Percentiles rank a stretch among this genome's conserved stretches.
Conservation (phyloP, 2,888 invertebrate genomes). For the Rhorus exstirpatorius region DNA sequence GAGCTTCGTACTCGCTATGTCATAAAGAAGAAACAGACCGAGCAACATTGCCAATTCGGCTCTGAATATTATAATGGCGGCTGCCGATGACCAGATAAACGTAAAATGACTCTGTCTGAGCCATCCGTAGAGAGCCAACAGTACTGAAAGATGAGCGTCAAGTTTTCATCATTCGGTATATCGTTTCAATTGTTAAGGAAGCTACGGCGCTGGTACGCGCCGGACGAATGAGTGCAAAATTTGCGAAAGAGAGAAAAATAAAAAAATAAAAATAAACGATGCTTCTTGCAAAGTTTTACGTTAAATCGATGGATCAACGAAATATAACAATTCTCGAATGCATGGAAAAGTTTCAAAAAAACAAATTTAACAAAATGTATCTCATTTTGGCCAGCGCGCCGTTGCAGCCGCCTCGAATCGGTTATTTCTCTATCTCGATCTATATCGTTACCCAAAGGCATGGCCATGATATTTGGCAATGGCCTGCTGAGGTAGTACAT, state of each 20-base stretch:
- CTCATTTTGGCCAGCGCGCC: neutral
- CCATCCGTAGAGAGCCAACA: constrained; percentile 95
- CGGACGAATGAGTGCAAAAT: neutral
- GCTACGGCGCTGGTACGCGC: neutral
- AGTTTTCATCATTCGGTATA: neutral
- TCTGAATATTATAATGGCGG: constrained; percentile 95
- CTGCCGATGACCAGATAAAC: constrained; percentile 94
- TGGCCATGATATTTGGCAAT: constrained; percentile 97
- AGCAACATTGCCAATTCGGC: constrained; percentile 95
- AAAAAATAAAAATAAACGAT: constrained; percentile 8
- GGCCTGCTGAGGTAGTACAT: constrained; percentile 98
- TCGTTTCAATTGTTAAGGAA: constrained; percentile 1
- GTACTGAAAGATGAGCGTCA: constrained; percentile 87
- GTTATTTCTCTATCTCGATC: constrained; percentile 54
- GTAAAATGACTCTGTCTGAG: constrained; percentile 91
- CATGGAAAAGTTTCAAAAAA: neutral
- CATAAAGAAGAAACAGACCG: constrained; percentile 94
- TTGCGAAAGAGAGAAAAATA: constrained; percentile 3
- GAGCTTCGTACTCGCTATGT: constrained; percentile 91
- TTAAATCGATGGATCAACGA: constrained; percentile 47
- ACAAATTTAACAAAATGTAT: neutral
- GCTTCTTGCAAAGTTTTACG: too few relatives aligned
- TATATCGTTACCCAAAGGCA: constrained; percentile 93
- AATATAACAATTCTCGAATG: too few relatives aligned
- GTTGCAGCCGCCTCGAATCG: constrained; percentile 6